Evolutionary conservation across 37 sponge, comb jelly and placozoan genomes (phyloP).

Genomic region (Geodia barretti): DNA sequence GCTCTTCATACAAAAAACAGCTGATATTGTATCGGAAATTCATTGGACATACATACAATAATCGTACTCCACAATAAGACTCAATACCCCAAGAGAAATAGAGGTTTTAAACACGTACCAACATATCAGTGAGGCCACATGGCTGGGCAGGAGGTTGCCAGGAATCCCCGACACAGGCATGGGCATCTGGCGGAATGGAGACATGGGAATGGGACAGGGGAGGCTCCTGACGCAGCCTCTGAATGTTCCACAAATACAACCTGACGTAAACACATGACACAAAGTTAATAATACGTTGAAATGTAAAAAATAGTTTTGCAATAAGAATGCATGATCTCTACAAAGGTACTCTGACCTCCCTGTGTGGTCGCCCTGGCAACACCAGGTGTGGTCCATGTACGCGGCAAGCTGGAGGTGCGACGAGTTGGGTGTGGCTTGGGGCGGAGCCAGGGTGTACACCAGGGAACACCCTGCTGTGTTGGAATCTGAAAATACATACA

Average conservation of each 20-base stretch:
- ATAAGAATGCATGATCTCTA: too few species aligned
- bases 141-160: conserved; percentile 61
- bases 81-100: too few species aligned
- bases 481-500: too few species aligned
- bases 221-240: background rate
- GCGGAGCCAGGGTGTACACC: conserved; percentile 13
- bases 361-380: conserved; percentile 31
- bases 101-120: too few species aligned
- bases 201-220: background rate
- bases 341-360: conserved; percentile 15
- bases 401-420: background rate
- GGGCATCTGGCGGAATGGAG: conserved; percentile 7
- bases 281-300: background rate
- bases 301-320: too few species aligned
- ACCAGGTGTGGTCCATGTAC: conserved; percentile 47
- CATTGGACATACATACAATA: too few species aligned
- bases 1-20: too few species aligned
- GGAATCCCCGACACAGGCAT: conserved; percentile 33
- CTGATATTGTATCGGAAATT: too few species aligned
- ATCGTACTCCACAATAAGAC: too few species aligned
- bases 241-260: conserved; percentile 44
- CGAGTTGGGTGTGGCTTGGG: background rate
- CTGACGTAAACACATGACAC: background rate
- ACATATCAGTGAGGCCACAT: conserved; percentile 56
- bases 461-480: conserved; percentile 26